Conservation (phyloP, 2,113 vertebrate species). For the Chaetodon auriga region DNA sequence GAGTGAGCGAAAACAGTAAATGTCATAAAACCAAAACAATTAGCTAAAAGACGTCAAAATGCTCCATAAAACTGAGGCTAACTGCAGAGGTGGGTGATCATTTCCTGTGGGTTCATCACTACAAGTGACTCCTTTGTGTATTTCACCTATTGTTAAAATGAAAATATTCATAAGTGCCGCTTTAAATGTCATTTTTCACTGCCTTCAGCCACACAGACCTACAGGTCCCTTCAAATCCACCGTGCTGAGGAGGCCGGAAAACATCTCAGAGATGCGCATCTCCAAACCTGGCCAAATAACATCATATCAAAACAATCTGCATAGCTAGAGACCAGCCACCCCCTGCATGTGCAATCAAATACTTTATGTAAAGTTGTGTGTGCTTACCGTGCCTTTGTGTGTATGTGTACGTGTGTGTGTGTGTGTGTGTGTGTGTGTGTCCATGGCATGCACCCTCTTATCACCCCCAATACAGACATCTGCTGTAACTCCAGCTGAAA, state of each 20-base stretch:
- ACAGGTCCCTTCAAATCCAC: background rate
- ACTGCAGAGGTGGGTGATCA: background rate
- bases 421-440: conserved; percentile 12
- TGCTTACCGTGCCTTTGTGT: background rate
- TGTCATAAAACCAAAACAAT: background rate
- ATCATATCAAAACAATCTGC: background rate
- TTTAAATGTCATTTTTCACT: background rate
- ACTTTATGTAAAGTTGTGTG: background rate
- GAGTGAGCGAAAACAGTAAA: background rate
- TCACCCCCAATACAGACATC: conserved; percentile 69
- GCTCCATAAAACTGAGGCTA: background rate
- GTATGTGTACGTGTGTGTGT: background rate
- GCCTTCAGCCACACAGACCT: background rate
- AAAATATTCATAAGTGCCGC: background rate
- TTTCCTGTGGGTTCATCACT: background rate
- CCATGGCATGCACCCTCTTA: conserved; percentile 52
- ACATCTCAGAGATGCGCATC: background rate
- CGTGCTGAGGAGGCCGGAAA: background rate
- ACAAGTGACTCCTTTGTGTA: background rate
- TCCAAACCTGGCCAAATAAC: background rate
- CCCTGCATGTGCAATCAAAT: background rate
- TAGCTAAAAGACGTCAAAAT: background rate
- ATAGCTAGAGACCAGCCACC: background rate
- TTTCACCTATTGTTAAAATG: background rate
- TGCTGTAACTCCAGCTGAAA: conserved; percentile 48